Evolutionary conservation across 2,797 vertebrate genomes (phyloP).

Genomic region (Clarias fuscus): DNA sequence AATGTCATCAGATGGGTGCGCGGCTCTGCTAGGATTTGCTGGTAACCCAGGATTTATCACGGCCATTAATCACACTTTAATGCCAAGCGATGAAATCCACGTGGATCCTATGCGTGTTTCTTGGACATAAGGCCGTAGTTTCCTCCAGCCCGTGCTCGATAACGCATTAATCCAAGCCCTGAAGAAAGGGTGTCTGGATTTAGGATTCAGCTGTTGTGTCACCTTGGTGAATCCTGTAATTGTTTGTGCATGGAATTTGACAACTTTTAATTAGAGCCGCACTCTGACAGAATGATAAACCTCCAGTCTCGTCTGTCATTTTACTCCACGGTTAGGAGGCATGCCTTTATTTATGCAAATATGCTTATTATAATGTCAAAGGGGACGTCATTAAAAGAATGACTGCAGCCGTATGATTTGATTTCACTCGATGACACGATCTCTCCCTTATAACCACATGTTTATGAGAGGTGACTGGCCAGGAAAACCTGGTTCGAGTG

Average conservation of each 20-base stretch:
- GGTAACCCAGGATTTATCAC: slow-evolving; percentile 66
- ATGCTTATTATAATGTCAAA: slow-evolving; percentile 36
- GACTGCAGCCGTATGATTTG: slow-evolving; percentile 17
- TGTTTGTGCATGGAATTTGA: slow-evolving; percentile 10
- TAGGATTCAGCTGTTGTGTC: not conserved
- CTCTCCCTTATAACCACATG: not conserved
- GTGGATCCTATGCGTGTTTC: slow-evolving; percentile 27
- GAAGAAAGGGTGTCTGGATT: slow-evolving; percentile 1
- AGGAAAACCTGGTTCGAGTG: not conserved
- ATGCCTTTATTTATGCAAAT: slow-evolving; percentile 41
- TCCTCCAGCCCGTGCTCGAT: slow-evolving; percentile 21
- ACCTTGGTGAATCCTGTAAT: slow-evolving; percentile 21
- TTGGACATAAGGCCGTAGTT: slow-evolving; percentile 26
- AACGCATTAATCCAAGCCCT: slow-evolving; percentile 28
- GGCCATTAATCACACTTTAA: slow-evolving; percentile 68
- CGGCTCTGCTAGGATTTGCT: slow-evolving; percentile 52
- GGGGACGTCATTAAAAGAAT: slow-evolving; percentile 27
- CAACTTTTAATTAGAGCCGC: slow-evolving; percentile 30
- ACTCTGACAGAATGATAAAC: slow-evolving; percentile 22
- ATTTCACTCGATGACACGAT: not conserved
- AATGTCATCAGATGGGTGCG: slow-evolving; percentile 49
- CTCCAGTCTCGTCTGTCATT: not conserved
- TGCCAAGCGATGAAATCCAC: slow-evolving; percentile 18
- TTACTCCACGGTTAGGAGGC: not conserved
- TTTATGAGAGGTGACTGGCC: not conserved